These are phyloP conservation scores for Ceramica pisi DNA, from an alignment of 2,888 invertebrate species.

Conservation along the genomic window DNA sequence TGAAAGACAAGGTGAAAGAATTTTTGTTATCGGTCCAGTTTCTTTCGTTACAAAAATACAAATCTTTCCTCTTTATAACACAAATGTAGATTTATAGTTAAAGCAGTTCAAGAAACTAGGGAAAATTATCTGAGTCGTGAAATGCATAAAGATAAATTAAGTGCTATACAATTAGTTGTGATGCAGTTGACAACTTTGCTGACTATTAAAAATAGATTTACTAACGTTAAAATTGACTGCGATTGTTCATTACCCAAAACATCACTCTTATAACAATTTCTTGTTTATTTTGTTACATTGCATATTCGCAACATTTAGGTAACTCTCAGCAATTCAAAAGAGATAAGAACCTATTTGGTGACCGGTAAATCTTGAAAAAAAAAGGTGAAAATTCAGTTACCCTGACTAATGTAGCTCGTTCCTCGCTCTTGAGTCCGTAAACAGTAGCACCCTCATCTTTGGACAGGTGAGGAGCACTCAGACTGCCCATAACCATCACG, in stretches of 20 bases:
- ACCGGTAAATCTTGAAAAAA: too few relatives aligned
- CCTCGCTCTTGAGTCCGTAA: constrained; percentile 87
- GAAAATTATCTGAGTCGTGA: constrained; percentile 3
- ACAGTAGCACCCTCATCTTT: constrained; percentile 88
- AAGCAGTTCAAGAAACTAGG: not conserved
- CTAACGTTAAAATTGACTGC: not conserved
- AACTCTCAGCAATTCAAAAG: not conserved
- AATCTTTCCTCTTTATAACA: too few relatives aligned
- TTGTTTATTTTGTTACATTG: not conserved
- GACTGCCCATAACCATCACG: constrained; percentile 88
- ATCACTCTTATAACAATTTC: not conserved
- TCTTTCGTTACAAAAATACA: too few relatives aligned
- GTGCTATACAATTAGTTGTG: constrained; percentile 16
- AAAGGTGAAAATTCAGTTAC: constrained; percentile 57
- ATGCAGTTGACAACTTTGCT: not conserved
- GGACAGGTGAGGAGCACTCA: constrained; percentile 85
- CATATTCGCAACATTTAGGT: not conserved
- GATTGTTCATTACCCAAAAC: not conserved
- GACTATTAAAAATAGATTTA: constrained; percentile 5
- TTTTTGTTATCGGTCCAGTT: too few relatives aligned
- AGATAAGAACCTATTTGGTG: not conserved
- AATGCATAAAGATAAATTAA: constrained; percentile 15
- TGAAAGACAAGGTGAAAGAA: too few relatives aligned
- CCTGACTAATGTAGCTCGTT: constrained; percentile 80
- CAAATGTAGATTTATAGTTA: too few relatives aligned